A percentile compares a stretch with the other conserved stretches of the same genome.
phyloP scores from a whole-genome alignment of 2,888 invertebrate genomes.

The Amaurobius ferox region DNA sequence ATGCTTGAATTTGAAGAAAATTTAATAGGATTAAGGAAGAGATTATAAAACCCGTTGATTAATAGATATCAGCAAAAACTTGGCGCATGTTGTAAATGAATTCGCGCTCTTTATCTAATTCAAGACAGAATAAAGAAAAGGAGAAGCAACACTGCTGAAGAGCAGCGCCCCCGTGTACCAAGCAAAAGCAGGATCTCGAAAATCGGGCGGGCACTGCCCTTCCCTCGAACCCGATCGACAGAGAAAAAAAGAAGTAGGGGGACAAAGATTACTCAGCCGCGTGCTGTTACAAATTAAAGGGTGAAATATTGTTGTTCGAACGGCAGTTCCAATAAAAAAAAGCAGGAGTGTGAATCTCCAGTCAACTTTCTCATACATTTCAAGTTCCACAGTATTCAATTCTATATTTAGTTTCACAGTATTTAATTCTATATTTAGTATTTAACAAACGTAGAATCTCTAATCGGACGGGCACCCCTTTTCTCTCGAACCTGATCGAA shows the following conservation, averaged over 20 bases:
- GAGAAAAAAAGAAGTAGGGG: too few relatives aligned
- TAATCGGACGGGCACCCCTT: too few relatives aligned
- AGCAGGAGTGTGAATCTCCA: too few relatives aligned
- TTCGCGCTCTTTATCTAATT: slow-evolving; percentile 26
- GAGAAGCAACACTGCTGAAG: background rate
- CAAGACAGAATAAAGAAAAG: slow-evolving; percentile 17
- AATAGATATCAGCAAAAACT: slow-evolving; percentile 65
- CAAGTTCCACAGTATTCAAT: too few relatives aligned
- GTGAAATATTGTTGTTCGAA: too few relatives aligned
- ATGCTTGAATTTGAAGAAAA: slow-evolving; percentile 62
- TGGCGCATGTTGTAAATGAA: slow-evolving; percentile 56
- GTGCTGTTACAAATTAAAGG: background rate
- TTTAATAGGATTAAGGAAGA: slow-evolving; percentile 70
- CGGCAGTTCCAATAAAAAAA: too few relatives aligned
- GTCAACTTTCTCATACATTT: too few relatives aligned
- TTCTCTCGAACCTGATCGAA: too few relatives aligned
- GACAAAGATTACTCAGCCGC: too few relatives aligned
- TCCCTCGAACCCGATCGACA: background rate
- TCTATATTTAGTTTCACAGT: too few relatives aligned
- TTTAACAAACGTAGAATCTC: too few relatives aligned
- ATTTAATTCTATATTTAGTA: too few relatives aligned
- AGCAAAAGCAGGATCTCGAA: background rate
- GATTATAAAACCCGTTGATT: slow-evolving; percentile 69
- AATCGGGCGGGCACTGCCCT: background rate
- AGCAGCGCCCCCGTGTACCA: background rate